These are phyloP conservation scores for Toxostoma redivivum DNA, from an alignment of 2,113 vertebrate species.

Conservation along the genomic window DNA sequence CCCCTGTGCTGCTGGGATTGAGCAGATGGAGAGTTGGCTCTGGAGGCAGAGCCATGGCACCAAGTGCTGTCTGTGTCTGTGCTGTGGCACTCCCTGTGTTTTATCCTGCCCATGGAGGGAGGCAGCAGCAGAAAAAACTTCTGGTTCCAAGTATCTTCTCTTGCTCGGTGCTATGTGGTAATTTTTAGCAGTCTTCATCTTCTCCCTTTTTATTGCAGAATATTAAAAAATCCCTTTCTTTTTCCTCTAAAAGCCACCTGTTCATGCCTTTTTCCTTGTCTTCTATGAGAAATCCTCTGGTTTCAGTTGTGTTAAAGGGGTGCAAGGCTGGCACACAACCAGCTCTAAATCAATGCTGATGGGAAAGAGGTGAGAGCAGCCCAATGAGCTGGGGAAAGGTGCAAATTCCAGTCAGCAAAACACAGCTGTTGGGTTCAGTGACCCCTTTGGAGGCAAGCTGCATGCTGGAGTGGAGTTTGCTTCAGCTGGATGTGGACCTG, in stretches of 20 bases:
- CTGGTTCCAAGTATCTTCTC: neutral
- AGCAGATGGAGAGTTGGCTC: neutral
- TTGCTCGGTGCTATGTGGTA: fast-evolving
- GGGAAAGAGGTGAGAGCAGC: neutral
- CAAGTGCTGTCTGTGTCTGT: neutral
- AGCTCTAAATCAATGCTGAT: neutral
- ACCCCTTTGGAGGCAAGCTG: neutral
- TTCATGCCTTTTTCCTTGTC: neutral
- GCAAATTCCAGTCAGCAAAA: neutral
- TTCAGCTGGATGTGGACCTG: neutral
- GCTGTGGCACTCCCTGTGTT: fast-evolving
- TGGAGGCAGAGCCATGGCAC: neutral
- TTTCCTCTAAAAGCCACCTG: neutral
- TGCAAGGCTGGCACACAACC: neutral
- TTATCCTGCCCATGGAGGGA: neutral
- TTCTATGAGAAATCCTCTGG: neutral
- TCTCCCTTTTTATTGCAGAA: neutral
- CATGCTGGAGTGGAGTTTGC: neutral
- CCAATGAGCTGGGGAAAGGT: neutral
- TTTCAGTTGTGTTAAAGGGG: neutral
- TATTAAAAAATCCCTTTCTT: neutral
- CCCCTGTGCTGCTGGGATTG: neutral
- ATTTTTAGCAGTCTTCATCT: neutral
- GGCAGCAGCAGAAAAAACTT: neutral
- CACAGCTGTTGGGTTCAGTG: neutral